Evolutionary conservation across 35 echinoderm and acorn worm species (phyloP), one percentile per base, ranked within the genome.

Genomic region (Heliocidaris erythrogramma): DNA sequence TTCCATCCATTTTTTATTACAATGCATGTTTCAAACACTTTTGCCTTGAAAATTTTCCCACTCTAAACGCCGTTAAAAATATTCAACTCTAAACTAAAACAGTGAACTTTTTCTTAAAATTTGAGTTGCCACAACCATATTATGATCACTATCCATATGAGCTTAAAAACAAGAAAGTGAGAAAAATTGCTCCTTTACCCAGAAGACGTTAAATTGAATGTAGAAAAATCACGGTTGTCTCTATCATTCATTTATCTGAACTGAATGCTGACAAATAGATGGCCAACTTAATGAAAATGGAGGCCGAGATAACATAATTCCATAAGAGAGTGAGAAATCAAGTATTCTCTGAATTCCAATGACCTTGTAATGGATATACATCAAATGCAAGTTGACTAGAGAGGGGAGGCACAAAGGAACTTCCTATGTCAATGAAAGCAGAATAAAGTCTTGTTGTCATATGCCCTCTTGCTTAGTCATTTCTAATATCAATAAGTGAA

Each of bases 201-300:
- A 10, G 52, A 56, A 56, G 85, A 29, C 1, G 85, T 32, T 86
- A 86, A 86, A 89, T 47, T 89, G 24, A 89, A 89, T 89, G 32
- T 14, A 47, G 30, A 48, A 89, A 89, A 89, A 89, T 89, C 32
- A 42, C 32, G 87, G 29, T 47, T 89, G 87, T 89, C 87, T 89
- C 32, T 48, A 47, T 32, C 31, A 89, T 11, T 89, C 31, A 32
- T 35, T 48, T 31, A 47, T 13, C 13, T 5, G 12, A 47, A 89
- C 87, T 47, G 17, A 47, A 24, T 4, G 2, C 87, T 32, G 87
- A 48, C 87, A 89, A 89, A 89, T 47, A 18, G 32, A 89, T 35
- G 31, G 87, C 31, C 47, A 5, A 89, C 7, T n/a, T 32, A 89
- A 89, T 89, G 87, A 89, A 89, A 89, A 89, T 89, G 31, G 87